Conservation (phyloP, 2,113 vertebrate genomes). For the Eidolon helvum region DNA sequence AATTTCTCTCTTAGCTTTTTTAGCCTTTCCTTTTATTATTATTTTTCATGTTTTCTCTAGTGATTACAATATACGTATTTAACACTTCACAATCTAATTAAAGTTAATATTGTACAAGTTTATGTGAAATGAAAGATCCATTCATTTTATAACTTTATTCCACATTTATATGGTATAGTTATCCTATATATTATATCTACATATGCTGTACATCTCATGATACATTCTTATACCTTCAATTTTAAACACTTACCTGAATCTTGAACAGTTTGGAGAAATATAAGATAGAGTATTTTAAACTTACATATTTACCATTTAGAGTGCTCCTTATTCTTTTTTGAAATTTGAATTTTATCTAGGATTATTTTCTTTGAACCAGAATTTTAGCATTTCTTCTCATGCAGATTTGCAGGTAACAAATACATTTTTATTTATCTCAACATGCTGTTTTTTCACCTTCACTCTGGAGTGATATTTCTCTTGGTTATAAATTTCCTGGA, state of each 20-base stretch:
- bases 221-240: neutral
- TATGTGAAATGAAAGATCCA: neutral
- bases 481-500: neutral
- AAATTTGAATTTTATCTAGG: neutral
- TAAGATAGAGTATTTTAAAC: neutral
- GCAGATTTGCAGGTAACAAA: neutral
- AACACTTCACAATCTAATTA: neutral
- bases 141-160: neutral
- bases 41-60: neutral
- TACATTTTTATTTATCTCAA: neutral
- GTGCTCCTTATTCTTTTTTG: neutral
- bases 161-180: neutral
- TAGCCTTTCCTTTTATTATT: neutral
- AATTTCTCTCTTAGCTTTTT: neutral
- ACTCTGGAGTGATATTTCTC: neutral
- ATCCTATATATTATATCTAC: neutral
- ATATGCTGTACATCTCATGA: neutral
- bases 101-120: neutral
- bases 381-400: constrained; percentile 6
- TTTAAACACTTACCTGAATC: neutral
- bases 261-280: neutral
- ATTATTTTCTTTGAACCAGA: neutral
- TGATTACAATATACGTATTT: neutral
- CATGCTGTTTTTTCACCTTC: neutral
- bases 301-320: neutral